These are phyloP conservation scores for Actias luna DNA, from an alignment of 2,888 invertebrate species.

Conservation along the genomic window DNA sequence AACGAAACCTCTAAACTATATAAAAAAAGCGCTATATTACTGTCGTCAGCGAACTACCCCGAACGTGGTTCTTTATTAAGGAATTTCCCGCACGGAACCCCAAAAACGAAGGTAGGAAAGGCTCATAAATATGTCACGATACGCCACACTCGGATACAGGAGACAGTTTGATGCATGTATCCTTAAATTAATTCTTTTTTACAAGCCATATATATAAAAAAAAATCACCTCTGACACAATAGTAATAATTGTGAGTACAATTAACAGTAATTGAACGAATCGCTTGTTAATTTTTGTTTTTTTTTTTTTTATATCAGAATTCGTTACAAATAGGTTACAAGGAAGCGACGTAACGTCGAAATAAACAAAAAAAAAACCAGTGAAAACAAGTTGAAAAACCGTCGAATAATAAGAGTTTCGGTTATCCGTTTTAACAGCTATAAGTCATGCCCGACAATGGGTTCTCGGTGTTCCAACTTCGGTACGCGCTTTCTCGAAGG, in stretches of 20 bases:
- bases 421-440: conserved; percentile 51
- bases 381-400: conserved; percentile 47
- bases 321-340: too few species aligned
- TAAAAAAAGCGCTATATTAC: too few species aligned
- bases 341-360: too few species aligned
- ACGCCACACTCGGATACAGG: conserved; percentile 35
- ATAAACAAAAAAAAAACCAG: too few species aligned
- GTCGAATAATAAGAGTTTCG: conserved; percentile 55
- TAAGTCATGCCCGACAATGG: conserved; percentile 60
- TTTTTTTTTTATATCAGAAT: too few species aligned
- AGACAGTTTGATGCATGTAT: conserved; percentile 61
- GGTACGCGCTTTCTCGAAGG: conserved; percentile 50
- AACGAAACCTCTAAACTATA: too few species aligned
- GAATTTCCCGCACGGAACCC: conserved; percentile 26
- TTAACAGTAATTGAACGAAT: not conserved
- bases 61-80: not conserved
- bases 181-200: conserved; percentile 54
- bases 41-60: not conserved
- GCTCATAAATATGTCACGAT: conserved; percentile 21
- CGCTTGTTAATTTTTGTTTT: not conserved
- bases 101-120: conserved; percentile 35
- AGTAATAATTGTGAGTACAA: not conserved
- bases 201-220: not conserved
- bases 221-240: not conserved
- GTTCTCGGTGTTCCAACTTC: conserved; percentile 39